Percentiles rank a stretch among this genome's conserved stretches.
Evolutionary conservation across 2,113 vertebrate species (phyloP).

Genomic region (Psephotus haematonotus): DNA sequence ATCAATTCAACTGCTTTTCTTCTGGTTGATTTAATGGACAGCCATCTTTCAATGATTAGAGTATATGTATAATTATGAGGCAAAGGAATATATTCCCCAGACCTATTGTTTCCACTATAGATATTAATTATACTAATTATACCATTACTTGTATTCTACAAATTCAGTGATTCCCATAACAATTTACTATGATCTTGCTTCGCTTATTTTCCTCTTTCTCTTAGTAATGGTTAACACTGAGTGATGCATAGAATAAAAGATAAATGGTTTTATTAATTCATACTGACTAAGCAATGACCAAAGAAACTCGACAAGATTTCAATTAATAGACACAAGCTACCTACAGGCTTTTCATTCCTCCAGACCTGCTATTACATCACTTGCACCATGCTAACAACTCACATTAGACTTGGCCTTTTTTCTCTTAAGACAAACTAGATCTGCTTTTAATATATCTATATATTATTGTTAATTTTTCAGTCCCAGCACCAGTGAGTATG

Average conservation of each 20-base stretch:
- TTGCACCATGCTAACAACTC: background rate
- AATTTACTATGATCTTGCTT: background rate
- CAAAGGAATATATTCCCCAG: background rate
- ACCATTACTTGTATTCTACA: background rate
- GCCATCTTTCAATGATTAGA: background rate
- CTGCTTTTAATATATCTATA: background rate
- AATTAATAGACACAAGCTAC: background rate
- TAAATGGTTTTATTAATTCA: constrained; percentile 11
- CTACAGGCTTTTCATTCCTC: constrained; percentile 1
- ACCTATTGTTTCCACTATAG: background rate
- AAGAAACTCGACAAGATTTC: background rate
- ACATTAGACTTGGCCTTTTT: background rate
- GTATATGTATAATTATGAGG: background rate
- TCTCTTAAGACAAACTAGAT: background rate
- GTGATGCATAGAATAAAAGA: background rate
- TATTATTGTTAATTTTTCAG: background rate
- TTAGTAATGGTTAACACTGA: background rate
- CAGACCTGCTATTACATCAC: background rate
- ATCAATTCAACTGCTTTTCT: background rate
- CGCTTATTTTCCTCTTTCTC: background rate
- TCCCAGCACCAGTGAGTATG: background rate
- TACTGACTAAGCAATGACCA: background rate
- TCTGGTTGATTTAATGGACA: background rate
- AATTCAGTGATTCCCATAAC: background rate
- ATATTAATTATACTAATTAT: background rate